phyloP scores from a whole-genome alignment of 2,113 vertebrate genomes.

The Tychaedon coryphoeus region DNA sequence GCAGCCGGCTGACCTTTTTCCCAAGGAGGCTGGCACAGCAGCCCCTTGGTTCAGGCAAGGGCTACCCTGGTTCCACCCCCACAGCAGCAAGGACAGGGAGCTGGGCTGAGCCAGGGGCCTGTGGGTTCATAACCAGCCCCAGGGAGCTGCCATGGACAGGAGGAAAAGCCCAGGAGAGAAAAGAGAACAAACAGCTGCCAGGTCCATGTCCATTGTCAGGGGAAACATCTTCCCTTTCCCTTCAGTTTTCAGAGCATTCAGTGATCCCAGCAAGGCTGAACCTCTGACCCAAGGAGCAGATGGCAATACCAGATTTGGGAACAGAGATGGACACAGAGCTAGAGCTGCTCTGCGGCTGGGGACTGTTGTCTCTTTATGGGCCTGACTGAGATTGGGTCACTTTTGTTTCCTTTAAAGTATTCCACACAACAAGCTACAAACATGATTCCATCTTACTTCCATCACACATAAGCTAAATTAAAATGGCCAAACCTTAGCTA shows the following conservation, averaged over 20 bases:
- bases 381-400: not conserved
- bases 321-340: not conserved
- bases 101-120: not conserved
- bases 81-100: not conserved
- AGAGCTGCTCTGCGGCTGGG: not conserved
- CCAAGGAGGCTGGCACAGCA: not conserved
- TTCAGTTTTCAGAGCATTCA: not conserved
- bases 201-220: not conserved
- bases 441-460: not conserved
- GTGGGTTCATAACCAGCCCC: not conserved
- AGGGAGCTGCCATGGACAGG: not conserved
- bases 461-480: not conserved
- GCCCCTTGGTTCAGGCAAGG: not conserved
- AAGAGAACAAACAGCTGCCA: not conserved
- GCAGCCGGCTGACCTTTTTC: not conserved
- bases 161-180: not conserved
- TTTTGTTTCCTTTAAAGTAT: not conserved
- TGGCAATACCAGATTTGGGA: not conserved
- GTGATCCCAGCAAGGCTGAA: not conserved
- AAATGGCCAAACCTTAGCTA: not conserved
- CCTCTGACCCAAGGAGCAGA: not conserved
- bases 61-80: not conserved
- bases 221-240: not conserved
- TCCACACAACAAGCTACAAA: not conserved
- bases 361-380: not conserved